Evolutionary conservation across 2,888 invertebrate species (phyloP), one percentile per base, ranked within the genome.

Genomic region (Autographa gamma): DNA sequence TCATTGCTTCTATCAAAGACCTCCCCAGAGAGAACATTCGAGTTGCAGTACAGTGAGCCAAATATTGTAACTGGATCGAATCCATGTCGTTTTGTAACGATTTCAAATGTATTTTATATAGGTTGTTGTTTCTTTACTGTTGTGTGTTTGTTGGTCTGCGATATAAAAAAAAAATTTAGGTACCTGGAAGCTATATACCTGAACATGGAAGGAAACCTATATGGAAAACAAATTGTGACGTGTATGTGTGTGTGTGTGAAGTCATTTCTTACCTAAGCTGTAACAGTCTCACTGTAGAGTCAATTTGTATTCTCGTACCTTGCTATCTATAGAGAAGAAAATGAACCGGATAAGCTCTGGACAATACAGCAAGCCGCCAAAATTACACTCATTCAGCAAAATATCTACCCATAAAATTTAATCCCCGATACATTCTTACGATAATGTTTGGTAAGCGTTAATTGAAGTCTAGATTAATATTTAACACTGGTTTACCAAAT

Each of bases 401-500:
- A 25, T 41, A 41, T 3, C 13, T 41, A 9, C 0, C 13, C 48
- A 48, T 25, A 18, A 56, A 19, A 56, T 7, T 19, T 11, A 38
- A 63, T 38, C 34, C 14, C 54, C 18, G 11, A 34, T 18, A 56
- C 14, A 7, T 7, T 38, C 52, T 58, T 41, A 64, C 38, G 25
- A 31, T 64, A 64, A 64, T 65, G 58, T 41, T 64, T 59, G 1
- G 59, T 9, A 48, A 32, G 18, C 7, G 58, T 64, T 64, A 65
- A 65, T 59, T 65, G 59, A 67, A 80, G 61, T 60, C 73, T 66
- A 76, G 69, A 72, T 80, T 80, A 71, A 69, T 72, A 80, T 58
- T 66, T 72, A 70, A 69, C 65, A 48, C 32, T 73, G 69, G 80
- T 66, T 68, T 66, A 80, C 81, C 73, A 77, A 80, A 77, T 66